phyloP scores from a whole-genome alignment of 2,797 vertebrate species.

The Pyrocephalus nanus region DNA sequence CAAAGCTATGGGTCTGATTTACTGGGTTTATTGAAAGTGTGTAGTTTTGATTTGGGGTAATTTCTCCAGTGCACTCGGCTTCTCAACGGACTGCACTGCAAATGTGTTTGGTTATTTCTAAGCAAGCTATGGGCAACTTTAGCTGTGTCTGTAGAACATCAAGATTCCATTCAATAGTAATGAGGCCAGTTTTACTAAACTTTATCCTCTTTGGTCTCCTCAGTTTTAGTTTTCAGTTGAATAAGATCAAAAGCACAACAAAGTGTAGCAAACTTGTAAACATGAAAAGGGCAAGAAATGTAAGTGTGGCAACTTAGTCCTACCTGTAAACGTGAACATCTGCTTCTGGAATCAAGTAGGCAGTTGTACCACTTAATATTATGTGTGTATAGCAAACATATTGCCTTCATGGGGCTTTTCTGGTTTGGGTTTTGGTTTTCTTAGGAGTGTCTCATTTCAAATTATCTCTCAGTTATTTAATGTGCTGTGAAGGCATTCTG shows the following conservation, averaged over 20 bases:
- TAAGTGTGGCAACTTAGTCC: background rate
- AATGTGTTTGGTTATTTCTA: background rate
- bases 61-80: background rate
- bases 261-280: background rate
- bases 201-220: background rate
- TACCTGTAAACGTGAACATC: background rate
- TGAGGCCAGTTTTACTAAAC: background rate
- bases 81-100: background rate
- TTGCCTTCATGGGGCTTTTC: background rate
- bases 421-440: conserved; percentile 31
- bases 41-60: background rate
- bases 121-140: background rate
- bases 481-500: background rate
- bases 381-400: background rate
- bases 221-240: background rate
- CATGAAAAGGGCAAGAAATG: background rate
- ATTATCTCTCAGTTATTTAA: conserved; percentile 14
- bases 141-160: background rate
- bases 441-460: conserved; percentile 6
- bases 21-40: background rate
- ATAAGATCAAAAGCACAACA: conserved; percentile 2
- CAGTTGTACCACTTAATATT: background rate
- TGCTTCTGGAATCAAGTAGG: conserved; percentile 8
- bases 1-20: background rate
- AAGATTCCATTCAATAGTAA: background rate